These are phyloP conservation scores for Phytoseiulus persimilis DNA, from an alignment of 2,888 invertebrate species.

Conservation along the genomic window DNA sequence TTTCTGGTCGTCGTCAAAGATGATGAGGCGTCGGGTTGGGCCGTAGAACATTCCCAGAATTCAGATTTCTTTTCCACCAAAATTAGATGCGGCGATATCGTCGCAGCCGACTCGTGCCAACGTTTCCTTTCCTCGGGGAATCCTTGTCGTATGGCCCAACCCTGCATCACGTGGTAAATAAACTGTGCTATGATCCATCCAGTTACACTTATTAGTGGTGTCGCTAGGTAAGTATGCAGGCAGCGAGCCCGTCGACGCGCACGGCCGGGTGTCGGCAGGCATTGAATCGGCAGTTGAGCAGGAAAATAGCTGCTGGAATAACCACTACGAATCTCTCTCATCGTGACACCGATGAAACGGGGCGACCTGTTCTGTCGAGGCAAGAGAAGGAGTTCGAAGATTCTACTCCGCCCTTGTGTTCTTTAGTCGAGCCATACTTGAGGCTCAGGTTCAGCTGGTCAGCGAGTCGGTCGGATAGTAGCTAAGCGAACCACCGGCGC, in stretches of 20 bases:
- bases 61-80: neutral
- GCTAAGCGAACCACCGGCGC: neutral
- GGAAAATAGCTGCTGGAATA: neutral
- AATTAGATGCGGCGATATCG: neutral
- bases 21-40: neutral
- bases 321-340: neutral
- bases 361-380: neutral
- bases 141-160: neutral
- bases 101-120: neutral
- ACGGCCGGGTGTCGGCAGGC: neutral
- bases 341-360: neutral
- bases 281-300: neutral
- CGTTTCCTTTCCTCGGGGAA: neutral
- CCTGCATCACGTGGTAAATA: conserved; percentile 13
- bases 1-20: neutral
- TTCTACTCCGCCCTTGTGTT: neutral
- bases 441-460: neutral
- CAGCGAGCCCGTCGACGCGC: neutral
- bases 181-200: conserved; percentile 38
- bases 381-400: neutral
- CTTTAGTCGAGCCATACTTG: neutral
- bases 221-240: conserved; percentile 12
- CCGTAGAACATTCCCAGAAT: neutral
- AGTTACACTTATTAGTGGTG: conserved; percentile 36
- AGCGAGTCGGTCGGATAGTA: neutral